phyloP scores from a whole-genome alignment of 1,140 invertebrate species.

The Drosophila repletoides region DNA sequence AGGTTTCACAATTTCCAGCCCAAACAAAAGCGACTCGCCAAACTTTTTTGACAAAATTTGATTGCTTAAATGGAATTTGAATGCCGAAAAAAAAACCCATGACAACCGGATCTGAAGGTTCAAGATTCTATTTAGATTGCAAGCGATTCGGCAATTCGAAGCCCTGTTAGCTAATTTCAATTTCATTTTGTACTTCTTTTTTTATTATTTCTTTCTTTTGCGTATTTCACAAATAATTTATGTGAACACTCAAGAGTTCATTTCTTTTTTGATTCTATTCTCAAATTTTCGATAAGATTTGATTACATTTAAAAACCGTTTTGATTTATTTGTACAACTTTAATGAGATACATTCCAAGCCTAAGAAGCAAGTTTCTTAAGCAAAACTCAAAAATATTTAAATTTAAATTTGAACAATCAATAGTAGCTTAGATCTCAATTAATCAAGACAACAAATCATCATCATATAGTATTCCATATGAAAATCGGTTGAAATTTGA shows the following conservation, averaged over 20 bases:
- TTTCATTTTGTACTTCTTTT: conserved; percentile 11
- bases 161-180: conserved; percentile 17
- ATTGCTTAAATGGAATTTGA: conserved; percentile 2
- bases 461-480: too few species aligned
- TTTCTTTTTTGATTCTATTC: conserved; percentile 8
- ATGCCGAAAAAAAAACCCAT: neutral
- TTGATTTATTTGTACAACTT: too few species aligned
- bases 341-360: too few species aligned
- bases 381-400: too few species aligned
- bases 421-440: too few species aligned
- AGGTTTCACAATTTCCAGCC: conserved; percentile 13
- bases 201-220: neutral
- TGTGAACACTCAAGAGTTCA: conserved; percentile 13
- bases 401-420: too few species aligned
- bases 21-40: conserved; percentile 23
- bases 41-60: conserved; percentile 6
- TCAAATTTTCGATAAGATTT: too few species aligned
- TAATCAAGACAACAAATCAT: too few species aligned
- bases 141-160: neutral
- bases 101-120: conserved; percentile 12
- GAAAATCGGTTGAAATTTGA: too few species aligned
- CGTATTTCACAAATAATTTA: neutral
- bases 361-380: too few species aligned
- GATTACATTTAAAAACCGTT: too few species aligned
- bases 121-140: neutral